A percentile compares a stretch with the other conserved stretches of the same genome.
These are phyloP conservation scores for Arctopsyche grandis DNA, from an alignment of 1,140 invertebrate genomes.

Conservation along the genomic window DNA sequence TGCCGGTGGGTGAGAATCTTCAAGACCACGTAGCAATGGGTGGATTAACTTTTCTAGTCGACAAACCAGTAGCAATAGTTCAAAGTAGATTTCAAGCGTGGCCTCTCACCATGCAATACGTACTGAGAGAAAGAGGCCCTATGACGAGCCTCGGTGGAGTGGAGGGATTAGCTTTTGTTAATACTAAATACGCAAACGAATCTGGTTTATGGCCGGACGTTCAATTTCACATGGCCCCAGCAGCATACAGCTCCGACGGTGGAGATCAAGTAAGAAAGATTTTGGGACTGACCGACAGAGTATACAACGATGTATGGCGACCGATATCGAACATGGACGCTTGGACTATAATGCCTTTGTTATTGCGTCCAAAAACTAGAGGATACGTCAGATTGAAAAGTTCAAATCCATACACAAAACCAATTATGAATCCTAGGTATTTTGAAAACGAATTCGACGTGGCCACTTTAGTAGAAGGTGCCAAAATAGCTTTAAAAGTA, in stretches of 20 bases:
- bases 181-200: constrained; percentile 81
- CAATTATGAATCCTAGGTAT: constrained; percentile 90
- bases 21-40: constrained; percentile 87
- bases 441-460: constrained; percentile 82
- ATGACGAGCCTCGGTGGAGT: constrained; percentile 87
- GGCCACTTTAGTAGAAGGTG: constrained; percentile 82
- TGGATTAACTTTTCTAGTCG: constrained; percentile 81
- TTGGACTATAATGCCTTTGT: constrained; percentile 85
- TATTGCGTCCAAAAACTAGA: constrained; percentile 81
- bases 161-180: constrained; percentile 86
- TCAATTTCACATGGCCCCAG: constrained; percentile 88
- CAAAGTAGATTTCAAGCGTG: constrained; percentile 76
- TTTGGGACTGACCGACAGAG: constrained; percentile 82
- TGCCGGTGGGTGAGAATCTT: constrained; percentile 81
- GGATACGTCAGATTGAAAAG: constrained; percentile 80
- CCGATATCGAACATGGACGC: constrained; percentile 69
- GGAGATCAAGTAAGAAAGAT: constrained; percentile 80
- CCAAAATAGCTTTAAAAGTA: constrained; percentile 77
- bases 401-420: constrained; percentile 85
- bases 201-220: constrained; percentile 82
- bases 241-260: constrained; percentile 82
- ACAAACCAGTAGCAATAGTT: constrained; percentile 81
- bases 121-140: constrained; percentile 79
- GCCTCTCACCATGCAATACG: constrained; percentile 81
- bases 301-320: constrained; percentile 78